These are phyloP conservation scores for Dreissena rostriformis DNA, from an alignment of 1,140 invertebrate genomes.

Conservation along the genomic window DNA sequence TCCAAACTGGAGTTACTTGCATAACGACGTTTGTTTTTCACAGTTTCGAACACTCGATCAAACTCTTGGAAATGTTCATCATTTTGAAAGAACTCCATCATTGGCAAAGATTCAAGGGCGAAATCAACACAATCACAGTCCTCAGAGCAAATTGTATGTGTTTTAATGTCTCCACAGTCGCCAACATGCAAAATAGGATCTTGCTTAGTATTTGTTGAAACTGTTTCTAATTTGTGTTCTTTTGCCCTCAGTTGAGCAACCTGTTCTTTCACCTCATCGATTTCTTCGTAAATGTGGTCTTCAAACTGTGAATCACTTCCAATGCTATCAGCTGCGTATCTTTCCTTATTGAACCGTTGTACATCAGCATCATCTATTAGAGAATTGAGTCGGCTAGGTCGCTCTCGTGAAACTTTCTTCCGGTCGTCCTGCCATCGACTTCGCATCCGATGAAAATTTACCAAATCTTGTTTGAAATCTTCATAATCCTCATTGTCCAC, in stretches of 20 bases:
- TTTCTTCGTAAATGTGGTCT: not conserved
- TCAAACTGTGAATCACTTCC: constrained; percentile 3
- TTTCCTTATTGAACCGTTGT: not conserved
- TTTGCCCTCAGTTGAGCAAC: not conserved
- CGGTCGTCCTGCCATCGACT: constrained; percentile 44
- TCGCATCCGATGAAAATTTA: constrained; percentile 62
- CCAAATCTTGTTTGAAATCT: constrained; percentile 75
- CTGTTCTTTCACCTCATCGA: not conserved
- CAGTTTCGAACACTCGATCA: constrained; percentile 76
- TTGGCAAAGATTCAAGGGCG: constrained; percentile 32
- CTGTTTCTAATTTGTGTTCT: not conserved
- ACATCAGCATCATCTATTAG: not conserved
- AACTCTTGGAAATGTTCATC: constrained; percentile 78
- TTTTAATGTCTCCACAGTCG: not conserved
- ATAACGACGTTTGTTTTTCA: constrained; percentile 72
- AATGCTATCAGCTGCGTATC: not conserved
- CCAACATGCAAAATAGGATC: no score
- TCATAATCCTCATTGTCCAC: constrained; percentile 77
- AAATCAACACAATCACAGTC: constrained; percentile 4
- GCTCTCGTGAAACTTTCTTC: constrained; percentile 48
- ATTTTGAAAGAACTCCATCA: constrained; percentile 76
- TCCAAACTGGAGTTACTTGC: constrained; percentile 63
- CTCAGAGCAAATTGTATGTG: not conserved
- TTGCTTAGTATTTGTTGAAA: no score
- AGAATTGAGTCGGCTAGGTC: constrained; percentile 26